Conservation (phyloP, 2,797 vertebrate genomes). For the Parauchenoglanis punctatus region DNA sequence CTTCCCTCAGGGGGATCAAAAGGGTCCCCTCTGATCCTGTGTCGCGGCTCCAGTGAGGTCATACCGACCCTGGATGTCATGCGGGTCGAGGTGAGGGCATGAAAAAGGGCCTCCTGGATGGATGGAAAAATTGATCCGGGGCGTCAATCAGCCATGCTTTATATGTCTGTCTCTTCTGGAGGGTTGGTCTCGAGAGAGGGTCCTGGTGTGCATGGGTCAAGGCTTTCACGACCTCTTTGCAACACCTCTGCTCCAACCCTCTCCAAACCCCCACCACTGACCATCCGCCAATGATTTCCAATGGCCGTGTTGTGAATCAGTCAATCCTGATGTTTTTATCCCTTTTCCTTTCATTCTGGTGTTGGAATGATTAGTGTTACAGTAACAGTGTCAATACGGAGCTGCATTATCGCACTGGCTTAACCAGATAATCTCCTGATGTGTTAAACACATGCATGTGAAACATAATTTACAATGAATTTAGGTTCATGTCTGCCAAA, state of each 20-base stretch:
- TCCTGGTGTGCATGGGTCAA: conserved; percentile 30
- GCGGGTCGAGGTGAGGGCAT: neutral
- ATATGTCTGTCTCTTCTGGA: neutral
- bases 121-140: conserved; percentile 38
- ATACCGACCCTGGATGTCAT: conserved; percentile 15
- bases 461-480: neutral
- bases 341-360: conserved; percentile 15
- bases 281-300: conserved; percentile 24
- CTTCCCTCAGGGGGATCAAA: neutral
- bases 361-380: conserved; percentile 9
- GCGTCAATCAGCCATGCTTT: conserved; percentile 35
- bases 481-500: neutral
- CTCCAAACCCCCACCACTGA: neutral
- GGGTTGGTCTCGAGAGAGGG: neutral
- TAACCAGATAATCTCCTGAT: neutral
- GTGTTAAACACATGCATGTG: neutral
- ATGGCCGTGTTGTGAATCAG: conserved; percentile 3
- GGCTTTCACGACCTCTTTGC: conserved; percentile 37
- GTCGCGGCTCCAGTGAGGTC: conserved; percentile 22
- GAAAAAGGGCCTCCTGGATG: conserved; percentile 19
- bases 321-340: conserved; percentile 37
- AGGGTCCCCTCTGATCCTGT: conserved; percentile 25
- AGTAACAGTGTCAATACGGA: neutral
- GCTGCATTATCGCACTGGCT: neutral
- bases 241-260: conserved; percentile 11